Conservation (phyloP, 2,888 invertebrate species). For the Scaptomyza cyrtandrae region DNA sequence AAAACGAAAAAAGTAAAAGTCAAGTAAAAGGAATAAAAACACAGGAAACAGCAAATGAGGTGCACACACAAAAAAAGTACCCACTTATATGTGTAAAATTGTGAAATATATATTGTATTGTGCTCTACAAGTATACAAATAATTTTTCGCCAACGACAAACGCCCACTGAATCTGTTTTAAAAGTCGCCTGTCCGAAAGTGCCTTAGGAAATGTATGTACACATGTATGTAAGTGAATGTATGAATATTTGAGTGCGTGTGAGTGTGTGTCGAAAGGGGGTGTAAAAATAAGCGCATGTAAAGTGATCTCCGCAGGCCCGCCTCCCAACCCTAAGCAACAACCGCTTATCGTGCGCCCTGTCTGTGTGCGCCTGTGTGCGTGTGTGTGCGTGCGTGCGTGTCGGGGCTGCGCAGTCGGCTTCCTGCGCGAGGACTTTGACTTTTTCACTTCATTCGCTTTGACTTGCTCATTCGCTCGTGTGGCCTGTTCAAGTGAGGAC, state of each 20-base stretch:
- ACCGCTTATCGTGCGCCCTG: conserved; percentile 63
- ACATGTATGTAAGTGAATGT: conserved; percentile 14
- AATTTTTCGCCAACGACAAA: conserved; percentile 28
- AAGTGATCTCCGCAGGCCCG: conserved; percentile 65
- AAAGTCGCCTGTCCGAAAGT: conserved; percentile 42
- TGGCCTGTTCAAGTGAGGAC: conserved; percentile 69
- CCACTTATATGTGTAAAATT: conserved; percentile 18
- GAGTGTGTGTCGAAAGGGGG: conserved; percentile 57
- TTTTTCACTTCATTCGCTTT: conserved; percentile 52
- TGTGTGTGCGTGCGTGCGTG: conserved; percentile 57
- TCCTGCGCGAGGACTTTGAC: conserved; percentile 78
- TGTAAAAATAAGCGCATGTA: conserved; percentile 74
- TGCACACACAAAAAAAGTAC: conserved; percentile 44
- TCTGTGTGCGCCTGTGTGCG: conserved; percentile 39
- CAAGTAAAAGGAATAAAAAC: conserved; percentile 47
- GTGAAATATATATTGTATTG: conserved; percentile 16
- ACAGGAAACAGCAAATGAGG: conserved; percentile 53
- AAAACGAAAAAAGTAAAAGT: conserved; percentile 38
- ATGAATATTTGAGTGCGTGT: conserved; percentile 18
- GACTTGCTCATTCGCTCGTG: conserved; percentile 57
- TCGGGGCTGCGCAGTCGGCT: conserved; percentile 74
- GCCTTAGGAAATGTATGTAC: conserved; percentile 28
- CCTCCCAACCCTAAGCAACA: conserved; percentile 65
- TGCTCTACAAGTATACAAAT: conserved; percentile 46
- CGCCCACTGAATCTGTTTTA: conserved; percentile 44